Evolutionary conservation across 2,797 vertebrate species (phyloP).

Genomic region (Enteromius fasciolatus): DNA sequence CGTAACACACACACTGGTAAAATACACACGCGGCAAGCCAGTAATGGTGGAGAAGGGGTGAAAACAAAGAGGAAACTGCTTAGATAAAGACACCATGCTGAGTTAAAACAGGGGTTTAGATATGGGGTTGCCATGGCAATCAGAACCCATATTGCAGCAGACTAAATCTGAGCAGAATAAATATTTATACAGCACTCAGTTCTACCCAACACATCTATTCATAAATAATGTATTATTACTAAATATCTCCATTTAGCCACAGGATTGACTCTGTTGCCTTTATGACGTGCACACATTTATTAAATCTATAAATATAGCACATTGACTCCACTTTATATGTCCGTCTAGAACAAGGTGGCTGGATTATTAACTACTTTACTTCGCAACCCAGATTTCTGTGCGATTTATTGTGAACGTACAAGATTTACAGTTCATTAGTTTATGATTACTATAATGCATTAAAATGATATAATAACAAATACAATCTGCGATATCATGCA

Average conservation of each 20-base stretch:
- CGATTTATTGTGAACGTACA: neutral
- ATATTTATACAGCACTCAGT: constrained; percentile 34
- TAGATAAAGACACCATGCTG: constrained; percentile 37
- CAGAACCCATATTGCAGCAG: constrained; percentile 21
- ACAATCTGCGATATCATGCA: neutral
- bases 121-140: constrained; percentile 41
- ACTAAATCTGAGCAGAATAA: constrained; percentile 36
- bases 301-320: neutral
- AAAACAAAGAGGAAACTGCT: constrained; percentile 50
- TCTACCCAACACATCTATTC: neutral
- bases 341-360: neutral
- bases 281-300: neutral
- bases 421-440: neutral
- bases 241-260: neutral
- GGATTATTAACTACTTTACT: neutral
- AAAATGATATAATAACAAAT: neutral
- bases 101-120: constrained; percentile 27
- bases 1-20: constrained; percentile 55
- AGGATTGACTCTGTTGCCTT: neutral
- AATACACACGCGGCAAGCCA: constrained; percentile 44
- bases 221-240: neutral
- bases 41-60: constrained; percentile 17
- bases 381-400: neutral
- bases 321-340: neutral
- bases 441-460: neutral